Conservation (phyloP, 2,113 vertebrate species). For the Acrocephalus kingi region DNA sequence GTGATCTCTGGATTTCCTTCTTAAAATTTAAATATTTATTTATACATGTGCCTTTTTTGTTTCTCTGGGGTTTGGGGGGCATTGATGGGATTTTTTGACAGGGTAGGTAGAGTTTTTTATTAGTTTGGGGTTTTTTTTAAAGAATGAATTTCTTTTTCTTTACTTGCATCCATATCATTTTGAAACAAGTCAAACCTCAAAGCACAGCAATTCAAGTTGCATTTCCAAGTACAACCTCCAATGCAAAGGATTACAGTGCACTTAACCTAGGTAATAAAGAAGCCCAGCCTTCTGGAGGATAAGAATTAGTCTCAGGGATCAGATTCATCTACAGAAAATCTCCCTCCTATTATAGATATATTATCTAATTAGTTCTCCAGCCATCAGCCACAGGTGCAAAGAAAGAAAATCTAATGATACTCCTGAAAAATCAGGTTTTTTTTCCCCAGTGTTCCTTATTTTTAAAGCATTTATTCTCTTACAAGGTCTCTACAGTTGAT, state of each 20-base stretch:
- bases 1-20: neutral
- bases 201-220: neutral
- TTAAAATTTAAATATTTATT: neutral
- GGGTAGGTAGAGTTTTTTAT: accelerated
- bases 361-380: neutral
- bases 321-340: conserved; percentile 10
- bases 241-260: neutral
- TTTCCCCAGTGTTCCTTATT: neutral
- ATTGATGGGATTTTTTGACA: neutral
- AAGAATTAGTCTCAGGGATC: neutral
- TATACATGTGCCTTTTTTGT: neutral
- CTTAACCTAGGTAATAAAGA: neutral
- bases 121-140: no score
- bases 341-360: neutral
- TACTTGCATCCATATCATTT: neutral
- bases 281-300: neutral
- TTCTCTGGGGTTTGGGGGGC: neutral
- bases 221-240: neutral
- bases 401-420: neutral
- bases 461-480: neutral
- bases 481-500: neutral
- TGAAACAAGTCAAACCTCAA: neutral
- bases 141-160: neutral
- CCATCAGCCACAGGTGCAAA: neutral
- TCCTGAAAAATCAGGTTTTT: accelerated